Conservation (phyloP, 2,113 vertebrate genomes). For the Rhipidura dahli region DNA sequence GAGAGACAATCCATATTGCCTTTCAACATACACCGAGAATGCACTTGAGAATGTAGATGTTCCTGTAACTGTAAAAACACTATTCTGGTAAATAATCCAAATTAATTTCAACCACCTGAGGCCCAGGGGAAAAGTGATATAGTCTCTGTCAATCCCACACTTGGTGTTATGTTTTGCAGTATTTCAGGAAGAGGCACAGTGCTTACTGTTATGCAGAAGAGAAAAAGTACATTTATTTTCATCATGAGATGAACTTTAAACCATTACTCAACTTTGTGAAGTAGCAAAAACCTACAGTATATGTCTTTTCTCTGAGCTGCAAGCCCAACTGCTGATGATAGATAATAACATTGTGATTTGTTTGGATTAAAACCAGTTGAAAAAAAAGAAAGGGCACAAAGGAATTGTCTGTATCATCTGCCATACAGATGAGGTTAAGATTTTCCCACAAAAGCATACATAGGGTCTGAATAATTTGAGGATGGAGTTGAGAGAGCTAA, state of each 20-base stretch:
- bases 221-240: neutral
- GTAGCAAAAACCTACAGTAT: neutral
- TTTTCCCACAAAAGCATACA: slow-evolving; percentile 40
- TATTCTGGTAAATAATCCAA: neutral
- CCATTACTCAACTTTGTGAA: neutral
- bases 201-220: neutral
- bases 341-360: neutral
- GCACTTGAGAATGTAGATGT: neutral
- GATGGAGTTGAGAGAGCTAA: slow-evolving; percentile 20
- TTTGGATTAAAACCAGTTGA: neutral
- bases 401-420: slow-evolving; percentile 41
- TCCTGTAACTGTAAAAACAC: neutral
- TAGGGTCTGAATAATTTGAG: slow-evolving; percentile 9
- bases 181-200: neutral
- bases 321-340: neutral
- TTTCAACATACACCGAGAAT: neutral
- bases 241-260: neutral
- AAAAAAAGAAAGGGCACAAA: neutral
- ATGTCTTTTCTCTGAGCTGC: neutral
- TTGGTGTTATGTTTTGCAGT: neutral
- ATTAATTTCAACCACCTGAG: neutral
- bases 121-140: neutral
- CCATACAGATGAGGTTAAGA: slow-evolving; percentile 35
- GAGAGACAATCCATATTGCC: neutral
- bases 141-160: neutral